These are phyloP conservation scores for Andrena chrysosceles DNA, from an alignment of 2,888 invertebrate genomes.

Conservation along the genomic window DNA sequence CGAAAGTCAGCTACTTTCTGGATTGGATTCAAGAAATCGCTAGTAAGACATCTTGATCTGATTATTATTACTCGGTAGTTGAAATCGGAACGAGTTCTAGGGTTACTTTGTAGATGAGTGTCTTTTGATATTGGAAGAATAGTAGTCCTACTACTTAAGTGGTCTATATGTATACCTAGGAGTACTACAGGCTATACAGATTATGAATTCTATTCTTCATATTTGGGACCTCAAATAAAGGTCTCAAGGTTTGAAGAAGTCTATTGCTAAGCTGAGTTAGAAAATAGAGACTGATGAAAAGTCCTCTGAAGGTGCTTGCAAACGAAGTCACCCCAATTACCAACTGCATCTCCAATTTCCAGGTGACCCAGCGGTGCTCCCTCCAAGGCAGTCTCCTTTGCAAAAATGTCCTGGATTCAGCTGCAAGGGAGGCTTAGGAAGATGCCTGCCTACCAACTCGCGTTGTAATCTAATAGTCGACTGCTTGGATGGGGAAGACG, in stretches of 20 bases:
- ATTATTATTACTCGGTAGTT: not conserved
- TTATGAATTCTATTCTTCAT: no score
- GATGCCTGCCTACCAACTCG: constrained; percentile 89
- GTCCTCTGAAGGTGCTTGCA: no score
- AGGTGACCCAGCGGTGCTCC: constrained; percentile 15
- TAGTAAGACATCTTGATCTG: constrained; percentile 84
- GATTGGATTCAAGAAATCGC: constrained; percentile 90
- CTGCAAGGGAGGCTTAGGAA: constrained; percentile 88
- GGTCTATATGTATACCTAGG: no score
- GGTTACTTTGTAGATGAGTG: no score
- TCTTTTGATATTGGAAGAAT: no score
- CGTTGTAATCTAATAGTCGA: constrained; percentile 91
- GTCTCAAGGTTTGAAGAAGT: no score
- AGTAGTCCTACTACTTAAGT: no score
- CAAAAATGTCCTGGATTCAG: constrained; percentile 90
- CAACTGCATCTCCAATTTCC: not conserved
- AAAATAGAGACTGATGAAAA: not conserved
- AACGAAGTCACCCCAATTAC: no score
- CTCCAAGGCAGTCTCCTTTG: constrained; percentile 83
- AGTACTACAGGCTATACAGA: no score
- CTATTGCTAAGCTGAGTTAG: not conserved
- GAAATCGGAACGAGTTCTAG: no score
- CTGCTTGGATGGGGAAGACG: constrained; percentile 93
- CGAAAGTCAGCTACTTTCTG: constrained; percentile 90
- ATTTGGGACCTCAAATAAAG: no score